Evolutionary conservation across 2,113 vertebrate species (phyloP).

Genomic region (Hassar affinis): DNA sequence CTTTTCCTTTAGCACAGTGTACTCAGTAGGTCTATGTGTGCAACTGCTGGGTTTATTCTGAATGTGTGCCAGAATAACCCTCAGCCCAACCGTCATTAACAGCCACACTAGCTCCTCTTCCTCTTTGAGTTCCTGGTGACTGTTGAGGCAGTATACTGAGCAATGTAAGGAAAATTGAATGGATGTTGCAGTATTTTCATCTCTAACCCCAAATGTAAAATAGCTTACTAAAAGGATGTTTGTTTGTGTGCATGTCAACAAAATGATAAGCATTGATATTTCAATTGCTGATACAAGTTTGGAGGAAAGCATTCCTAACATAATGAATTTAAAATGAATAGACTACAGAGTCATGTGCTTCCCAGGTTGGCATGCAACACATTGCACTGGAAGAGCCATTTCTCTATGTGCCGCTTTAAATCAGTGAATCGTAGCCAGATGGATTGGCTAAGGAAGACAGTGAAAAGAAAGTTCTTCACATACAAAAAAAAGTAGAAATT

Average conservation of each 20-base stretch:
- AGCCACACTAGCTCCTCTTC: constrained; percentile 2
- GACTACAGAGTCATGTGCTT: neutral
- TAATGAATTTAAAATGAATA: neutral
- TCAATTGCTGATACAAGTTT: neutral
- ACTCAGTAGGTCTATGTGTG: constrained; percentile 45
- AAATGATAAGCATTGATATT: constrained; percentile 1
- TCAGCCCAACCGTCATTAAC: constrained; percentile 32
- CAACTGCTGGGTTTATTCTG: constrained; percentile 7
- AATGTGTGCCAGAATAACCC: neutral
- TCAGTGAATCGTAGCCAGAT: neutral
- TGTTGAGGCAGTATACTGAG: neutral
- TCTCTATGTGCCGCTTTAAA: neutral
- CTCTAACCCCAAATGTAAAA: constrained; percentile 14
- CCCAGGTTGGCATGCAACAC: too few relatives aligned
- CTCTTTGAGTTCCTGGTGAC: constrained; percentile 25
- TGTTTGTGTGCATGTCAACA: neutral
- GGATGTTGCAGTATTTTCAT: neutral
- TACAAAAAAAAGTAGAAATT: neutral
- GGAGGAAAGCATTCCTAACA: neutral
- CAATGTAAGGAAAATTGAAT: neutral
- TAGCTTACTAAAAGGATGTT: neutral
- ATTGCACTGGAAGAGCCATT: neutral
- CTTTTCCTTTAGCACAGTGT: constrained; percentile 39
- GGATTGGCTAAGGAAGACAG: neutral
- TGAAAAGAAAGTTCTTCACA: neutral